phyloP scores from a whole-genome alignment of 2,113 vertebrate genomes.

The Ondatra zibethicus region DNA sequence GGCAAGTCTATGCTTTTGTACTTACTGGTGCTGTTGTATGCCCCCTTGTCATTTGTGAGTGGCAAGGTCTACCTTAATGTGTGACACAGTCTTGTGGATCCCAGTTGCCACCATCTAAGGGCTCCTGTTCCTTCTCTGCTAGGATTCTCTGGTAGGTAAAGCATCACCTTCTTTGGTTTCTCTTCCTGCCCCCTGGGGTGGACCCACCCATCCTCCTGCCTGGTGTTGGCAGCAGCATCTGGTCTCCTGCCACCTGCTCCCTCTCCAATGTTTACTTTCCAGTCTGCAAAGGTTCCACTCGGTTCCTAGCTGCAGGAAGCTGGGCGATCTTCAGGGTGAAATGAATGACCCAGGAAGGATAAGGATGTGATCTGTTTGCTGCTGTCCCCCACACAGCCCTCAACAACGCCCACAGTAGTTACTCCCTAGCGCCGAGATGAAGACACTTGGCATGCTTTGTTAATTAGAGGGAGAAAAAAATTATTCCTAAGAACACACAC shows the following conservation, averaged over 20 bases:
- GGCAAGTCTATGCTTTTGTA: fast-evolving
- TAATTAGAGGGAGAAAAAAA: neutral
- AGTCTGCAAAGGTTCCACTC: neutral
- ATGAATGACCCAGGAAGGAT: fast-evolving
- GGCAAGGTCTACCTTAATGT: neutral
- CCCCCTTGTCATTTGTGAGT: neutral
- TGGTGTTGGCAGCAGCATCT: fast-evolving
- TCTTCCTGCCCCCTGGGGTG: neutral
- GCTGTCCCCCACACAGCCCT: neutral
- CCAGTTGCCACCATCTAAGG: neutral
- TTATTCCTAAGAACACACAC: neutral
- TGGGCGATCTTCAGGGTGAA: neutral
- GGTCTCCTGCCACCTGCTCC: neutral
- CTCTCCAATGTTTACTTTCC: fast-evolving
- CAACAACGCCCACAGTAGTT: neutral
- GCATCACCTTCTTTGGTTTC: neutral
- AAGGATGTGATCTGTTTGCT: neutral
- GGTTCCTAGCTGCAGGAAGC: neutral
- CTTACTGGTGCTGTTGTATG: fast-evolving
- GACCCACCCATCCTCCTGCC: neutral
- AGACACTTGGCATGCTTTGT: fast-evolving
- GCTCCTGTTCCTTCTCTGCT: neutral
- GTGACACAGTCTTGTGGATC: fast-evolving
- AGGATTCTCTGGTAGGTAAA: neutral
- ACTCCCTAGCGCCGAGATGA: fast-evolving